A percentile compares a stretch with the other conserved stretches of the same genome.
Conservation (phyloP, 2,888 invertebrate genomes). For the Gibbula magus region DNA sequence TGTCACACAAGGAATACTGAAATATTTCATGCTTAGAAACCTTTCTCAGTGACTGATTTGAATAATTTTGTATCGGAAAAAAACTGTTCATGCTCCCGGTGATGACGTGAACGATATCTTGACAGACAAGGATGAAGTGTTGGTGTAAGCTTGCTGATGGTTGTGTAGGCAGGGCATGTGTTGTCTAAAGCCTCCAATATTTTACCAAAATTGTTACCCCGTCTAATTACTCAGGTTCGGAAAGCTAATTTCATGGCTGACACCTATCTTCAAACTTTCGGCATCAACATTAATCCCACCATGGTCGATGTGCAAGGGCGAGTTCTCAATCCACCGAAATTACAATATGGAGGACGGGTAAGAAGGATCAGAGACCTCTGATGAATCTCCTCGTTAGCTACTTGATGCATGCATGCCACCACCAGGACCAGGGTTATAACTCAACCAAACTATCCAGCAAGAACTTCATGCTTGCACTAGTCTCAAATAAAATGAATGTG, state of each 20-base stretch:
- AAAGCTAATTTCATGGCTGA: conserved; percentile 99
- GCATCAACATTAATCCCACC: conserved; percentile 95
- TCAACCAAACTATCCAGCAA: not conserved
- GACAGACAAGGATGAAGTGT: not conserved
- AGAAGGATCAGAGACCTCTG: conserved; percentile 75
- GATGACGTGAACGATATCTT: not conserved
- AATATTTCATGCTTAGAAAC: too few relatives aligned
- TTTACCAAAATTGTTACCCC: conserved; percentile 29
- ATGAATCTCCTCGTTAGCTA: not conserved
- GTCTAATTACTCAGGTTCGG: conserved; percentile 78
- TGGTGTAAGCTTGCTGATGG: not conserved
- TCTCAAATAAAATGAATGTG: not conserved
- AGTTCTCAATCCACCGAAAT: conserved; percentile 96
- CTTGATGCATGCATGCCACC: not conserved
- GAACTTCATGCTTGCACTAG: not conserved
- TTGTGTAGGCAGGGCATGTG: not conserved
- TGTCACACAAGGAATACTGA: too few relatives aligned
- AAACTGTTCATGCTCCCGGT: too few relatives aligned
- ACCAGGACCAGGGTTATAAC: not conserved
- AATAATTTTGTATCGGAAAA: too few relatives aligned
- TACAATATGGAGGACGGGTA: conserved; percentile 97
- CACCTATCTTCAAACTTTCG: conserved; percentile 98
- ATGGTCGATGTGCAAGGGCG: conserved; percentile 99
- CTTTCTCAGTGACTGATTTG: too few relatives aligned
- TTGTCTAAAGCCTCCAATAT: conserved; percentile 25